Evolutionary conservation across 2,888 invertebrate species (phyloP).

Genomic region (Cheilosia variabilis): DNA sequence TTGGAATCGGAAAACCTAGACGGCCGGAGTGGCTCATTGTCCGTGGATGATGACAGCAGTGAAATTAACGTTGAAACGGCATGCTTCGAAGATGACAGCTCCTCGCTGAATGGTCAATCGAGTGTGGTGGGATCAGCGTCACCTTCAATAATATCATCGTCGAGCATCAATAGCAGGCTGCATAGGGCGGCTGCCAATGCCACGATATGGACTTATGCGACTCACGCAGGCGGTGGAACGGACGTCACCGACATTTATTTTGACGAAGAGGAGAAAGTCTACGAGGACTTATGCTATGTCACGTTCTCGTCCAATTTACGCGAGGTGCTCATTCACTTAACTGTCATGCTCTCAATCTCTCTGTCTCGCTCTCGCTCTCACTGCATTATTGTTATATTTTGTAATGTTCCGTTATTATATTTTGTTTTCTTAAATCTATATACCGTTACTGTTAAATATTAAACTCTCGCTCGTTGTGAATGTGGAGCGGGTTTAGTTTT

Average conservation of each 20-base stretch:
- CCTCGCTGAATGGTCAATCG: slow-evolving; percentile 81
- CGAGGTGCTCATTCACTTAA: slow-evolving; percentile 85
- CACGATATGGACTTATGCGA: slow-evolving; percentile 80
- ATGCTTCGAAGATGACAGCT: slow-evolving; percentile 81
- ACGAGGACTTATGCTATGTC: slow-evolving; percentile 94
- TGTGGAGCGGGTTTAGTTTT: slow-evolving; percentile 22
- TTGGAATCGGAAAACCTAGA: slow-evolving; percentile 79
- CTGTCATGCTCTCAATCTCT: slow-evolving; percentile 59
- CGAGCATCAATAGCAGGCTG: slow-evolving; percentile 64
- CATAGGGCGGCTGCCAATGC: slow-evolving; percentile 81
- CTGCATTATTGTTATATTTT: slow-evolving; percentile 29
- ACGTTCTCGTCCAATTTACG: slow-evolving; percentile 89
- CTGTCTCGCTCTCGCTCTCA: slow-evolving; percentile 65
- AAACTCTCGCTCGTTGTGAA: slow-evolving; percentile 16
- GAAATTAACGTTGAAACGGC: slow-evolving; percentile 82
- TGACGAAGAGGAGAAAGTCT: slow-evolving; percentile 90
- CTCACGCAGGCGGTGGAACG: slow-evolving; percentile 80
- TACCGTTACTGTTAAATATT: slow-evolving; percentile 14
- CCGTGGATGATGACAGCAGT: slow-evolving; percentile 83
- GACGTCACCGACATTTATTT: slow-evolving; percentile 82
- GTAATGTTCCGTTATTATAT: slow-evolving; percentile 8
- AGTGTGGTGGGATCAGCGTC: slow-evolving; percentile 78
- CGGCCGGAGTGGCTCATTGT: slow-evolving; percentile 81
- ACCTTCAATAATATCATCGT: slow-evolving; percentile 59
- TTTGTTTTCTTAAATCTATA: neutral